phyloP scores from a whole-genome alignment of 2,113 vertebrate genomes.

The Clarias batrachus region DNA sequence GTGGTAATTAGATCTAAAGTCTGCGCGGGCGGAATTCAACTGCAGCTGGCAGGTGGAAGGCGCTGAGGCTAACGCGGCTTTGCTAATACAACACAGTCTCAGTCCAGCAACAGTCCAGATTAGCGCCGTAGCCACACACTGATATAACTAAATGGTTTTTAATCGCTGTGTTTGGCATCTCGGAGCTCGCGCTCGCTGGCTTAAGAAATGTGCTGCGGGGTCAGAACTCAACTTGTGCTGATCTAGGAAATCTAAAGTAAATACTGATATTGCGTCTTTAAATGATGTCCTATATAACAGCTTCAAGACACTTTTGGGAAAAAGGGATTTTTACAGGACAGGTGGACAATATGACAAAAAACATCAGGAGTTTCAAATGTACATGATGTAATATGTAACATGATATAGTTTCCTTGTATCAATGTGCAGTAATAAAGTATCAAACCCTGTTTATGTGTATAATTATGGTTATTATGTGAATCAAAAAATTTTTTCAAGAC shows the following conservation, averaged over 20 bases:
- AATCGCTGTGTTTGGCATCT: conserved; percentile 13
- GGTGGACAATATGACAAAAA: too few relatives aligned
- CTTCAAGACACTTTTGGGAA: not conserved
- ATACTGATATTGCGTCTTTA: not conserved
- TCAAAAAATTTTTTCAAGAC: too few relatives aligned
- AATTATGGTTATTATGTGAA: too few relatives aligned
- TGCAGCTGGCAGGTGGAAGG: conserved; percentile 70
- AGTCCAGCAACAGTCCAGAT: conserved; percentile 16
- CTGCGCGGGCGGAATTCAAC: conserved; percentile 63
- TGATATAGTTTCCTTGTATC: too few relatives aligned
- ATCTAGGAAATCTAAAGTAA: not conserved
- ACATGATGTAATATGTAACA: too few relatives aligned
- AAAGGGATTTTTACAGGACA: not conserved
- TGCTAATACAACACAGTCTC: conserved; percentile 38
- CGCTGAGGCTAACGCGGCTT: conserved; percentile 13
- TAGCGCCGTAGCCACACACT: conserved; percentile 9
- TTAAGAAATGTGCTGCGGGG: not conserved
- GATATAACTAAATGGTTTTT: conserved; percentile 10
- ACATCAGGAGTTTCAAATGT: too few relatives aligned
- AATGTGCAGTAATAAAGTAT: too few relatives aligned
- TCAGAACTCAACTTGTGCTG: too few relatives aligned
- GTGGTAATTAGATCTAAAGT: conserved; percentile 73
- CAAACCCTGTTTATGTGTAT: too few relatives aligned
- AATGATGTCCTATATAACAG: not conserved
- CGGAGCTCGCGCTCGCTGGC: not conserved